Base-by-base conservation (phyloP, 2,888 invertebrate species). In the Drosophila merina region DNA sequence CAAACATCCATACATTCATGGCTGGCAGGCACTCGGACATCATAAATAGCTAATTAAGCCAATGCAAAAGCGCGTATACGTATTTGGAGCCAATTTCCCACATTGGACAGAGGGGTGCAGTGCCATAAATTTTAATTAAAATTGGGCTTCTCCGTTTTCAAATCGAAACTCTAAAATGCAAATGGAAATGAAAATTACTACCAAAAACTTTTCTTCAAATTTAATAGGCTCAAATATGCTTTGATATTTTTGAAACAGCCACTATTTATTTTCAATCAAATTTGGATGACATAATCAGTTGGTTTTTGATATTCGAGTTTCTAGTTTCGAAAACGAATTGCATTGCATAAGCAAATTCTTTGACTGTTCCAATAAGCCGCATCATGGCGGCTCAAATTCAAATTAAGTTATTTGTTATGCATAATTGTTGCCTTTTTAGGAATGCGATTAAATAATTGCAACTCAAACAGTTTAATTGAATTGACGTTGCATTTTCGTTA, bases 31-130 rank as follows among this genome's bases (percentile, higher is more conserved):
- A 47, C 51, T 30, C 40, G 57, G 63, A 62, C 77, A 74, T 78
- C 64, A 86, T 83, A 80, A 83, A 83, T 78, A 80, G 62, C 80
- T 78, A 78, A 86, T 86, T 86, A 80, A 68, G 62, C 70, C 55
- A 33, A 47, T 63, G 75, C 62, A 38, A 48, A 42, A 14, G 4
- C 25, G 25, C 8, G n/a, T 12, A 31, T 48, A 31, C 8, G n/a
- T 12, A 31, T 48, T 31, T 25, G 38, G n/a, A 62, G 12, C 20
- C 26, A 38, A 6, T 28, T 28, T 28, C 5, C 28, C 28, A 28
- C 28, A 28, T 28, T 28, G 5, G 28, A 14, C 14, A 14, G 14
- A 28, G 6, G 4, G 20, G 2, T 2, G 20, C 20, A 20, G 28
- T 28, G 7, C 25, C 12, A 63, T 51, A 42, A 66, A 52, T 63